Evolutionary conservation across 2,113 vertebrate species (phyloP).

Genomic region (Dermatemys mawii): DNA sequence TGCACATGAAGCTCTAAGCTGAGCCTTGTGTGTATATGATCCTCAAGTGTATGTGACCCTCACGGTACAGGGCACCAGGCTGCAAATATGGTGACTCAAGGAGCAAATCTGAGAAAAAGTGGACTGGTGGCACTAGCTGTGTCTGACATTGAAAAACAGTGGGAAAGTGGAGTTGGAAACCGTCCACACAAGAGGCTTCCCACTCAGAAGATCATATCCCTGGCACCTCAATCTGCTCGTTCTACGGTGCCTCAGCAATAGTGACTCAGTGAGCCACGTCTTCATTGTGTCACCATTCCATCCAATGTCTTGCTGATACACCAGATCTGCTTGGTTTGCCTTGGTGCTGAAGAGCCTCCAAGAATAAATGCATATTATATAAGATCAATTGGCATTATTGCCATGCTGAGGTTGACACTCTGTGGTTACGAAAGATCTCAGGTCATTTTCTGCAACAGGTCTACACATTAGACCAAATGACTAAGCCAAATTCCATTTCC

Average conservation of each 20-base stretch:
- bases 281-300: rapidly evolving
- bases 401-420: not conserved
- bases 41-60: not conserved
- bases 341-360: not conserved
- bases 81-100: not conserved
- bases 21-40: not conserved
- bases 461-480: not conserved
- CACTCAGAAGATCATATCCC: not conserved
- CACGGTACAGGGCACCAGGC: not conserved
- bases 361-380: not conserved
- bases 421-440: not conserved
- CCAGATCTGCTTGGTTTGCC: not conserved
- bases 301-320: rapidly evolving
- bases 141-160: not conserved
- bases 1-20: not conserved
- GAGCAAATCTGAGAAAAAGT: not conserved
- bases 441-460: not conserved
- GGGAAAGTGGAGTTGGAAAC: not conserved
- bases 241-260: not conserved
- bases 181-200: not conserved
- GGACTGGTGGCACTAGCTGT: not conserved
- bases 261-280: not conserved
- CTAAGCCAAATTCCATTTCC: not conserved
- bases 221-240: not conserved
- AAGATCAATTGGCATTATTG: not conserved